A percentile compares a stretch with the other conserved stretches of the same genome.
phyloP scores from a whole-genome alignment of 2,888 invertebrate genomes.

The Megaustenia siamemsis region DNA sequence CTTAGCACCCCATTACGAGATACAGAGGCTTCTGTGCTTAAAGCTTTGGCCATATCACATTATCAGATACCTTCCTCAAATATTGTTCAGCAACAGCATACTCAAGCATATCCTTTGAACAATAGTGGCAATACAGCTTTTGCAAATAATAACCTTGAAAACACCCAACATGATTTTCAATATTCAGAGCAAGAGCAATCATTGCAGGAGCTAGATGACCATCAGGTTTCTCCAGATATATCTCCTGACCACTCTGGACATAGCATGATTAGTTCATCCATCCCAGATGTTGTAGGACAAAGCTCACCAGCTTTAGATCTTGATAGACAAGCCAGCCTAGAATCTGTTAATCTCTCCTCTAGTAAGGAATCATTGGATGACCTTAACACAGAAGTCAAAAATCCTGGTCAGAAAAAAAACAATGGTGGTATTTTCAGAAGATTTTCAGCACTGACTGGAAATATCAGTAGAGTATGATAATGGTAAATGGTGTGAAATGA shows the following conservation, averaged over 20 bases:
- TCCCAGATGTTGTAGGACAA: constrained; percentile 42
- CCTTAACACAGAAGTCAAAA: background rate
- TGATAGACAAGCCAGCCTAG: background rate
- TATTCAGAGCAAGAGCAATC: background rate
- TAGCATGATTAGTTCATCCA: constrained; percentile 17
- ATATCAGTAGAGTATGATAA: constrained; percentile 31
- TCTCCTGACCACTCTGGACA: background rate
- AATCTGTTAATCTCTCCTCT: constrained; percentile 38
- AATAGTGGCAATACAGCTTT: background rate
- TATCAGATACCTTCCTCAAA: constrained; percentile 9
- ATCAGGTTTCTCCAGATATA: background rate
- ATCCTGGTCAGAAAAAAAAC: background rate
- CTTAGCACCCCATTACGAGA: constrained; percentile 10
- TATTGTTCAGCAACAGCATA: background rate
- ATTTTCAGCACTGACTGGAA: constrained; percentile 32
- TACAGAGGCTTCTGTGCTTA: background rate
- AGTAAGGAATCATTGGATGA: constrained; percentile 42
- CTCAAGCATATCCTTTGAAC: background rate
- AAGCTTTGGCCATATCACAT: background rate
- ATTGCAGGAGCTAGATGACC: background rate
- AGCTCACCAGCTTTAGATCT: background rate
- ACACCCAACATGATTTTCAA: background rate
- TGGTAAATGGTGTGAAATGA: background rate
- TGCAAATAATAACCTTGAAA: background rate
- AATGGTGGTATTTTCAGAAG: background rate